Conservation (phyloP, 1,140 invertebrate genomes). For the Wasmannia auropunctata region DNA sequence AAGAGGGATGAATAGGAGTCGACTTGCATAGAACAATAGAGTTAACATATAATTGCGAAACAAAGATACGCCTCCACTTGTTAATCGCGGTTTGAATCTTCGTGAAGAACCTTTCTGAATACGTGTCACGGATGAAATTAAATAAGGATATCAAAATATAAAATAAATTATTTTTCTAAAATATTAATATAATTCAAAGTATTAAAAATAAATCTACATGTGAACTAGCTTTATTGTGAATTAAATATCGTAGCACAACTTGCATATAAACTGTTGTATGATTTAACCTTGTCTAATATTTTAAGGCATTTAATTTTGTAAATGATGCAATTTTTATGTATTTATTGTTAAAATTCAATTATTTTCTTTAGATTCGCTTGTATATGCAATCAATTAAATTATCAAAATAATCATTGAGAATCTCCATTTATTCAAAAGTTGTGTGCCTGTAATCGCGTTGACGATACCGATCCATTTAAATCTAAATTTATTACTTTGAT, state of each 20-base stretch:
- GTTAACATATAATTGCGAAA: constrained; percentile 19
- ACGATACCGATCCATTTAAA: too few relatives aligned
- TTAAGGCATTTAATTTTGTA: background rate
- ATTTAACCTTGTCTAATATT: background rate
- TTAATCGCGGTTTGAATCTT: background rate
- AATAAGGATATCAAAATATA: background rate
- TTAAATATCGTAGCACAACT: background rate
- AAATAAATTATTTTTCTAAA: background rate
- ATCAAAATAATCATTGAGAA: too few relatives aligned
- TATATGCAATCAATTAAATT: too few relatives aligned
- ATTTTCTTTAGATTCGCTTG: background rate
- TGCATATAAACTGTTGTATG: background rate
- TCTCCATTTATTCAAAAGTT: too few relatives aligned
- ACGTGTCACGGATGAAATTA: background rate
- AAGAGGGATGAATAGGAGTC: constrained; percentile 63
- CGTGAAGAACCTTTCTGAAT: background rate
- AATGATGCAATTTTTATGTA: too few relatives aligned
- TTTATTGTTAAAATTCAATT: background rate
- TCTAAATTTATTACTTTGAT: too few relatives aligned
- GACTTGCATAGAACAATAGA: constrained; percentile 46
- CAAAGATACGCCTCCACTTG: constrained; percentile 43
- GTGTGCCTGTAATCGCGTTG: too few relatives aligned
- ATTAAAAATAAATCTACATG: background rate
- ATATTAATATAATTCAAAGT: background rate
- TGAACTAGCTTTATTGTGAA: background rate